Percentiles rank a stretch among this genome's conserved stretches.
Conservation (phyloP, 1,140 invertebrate genomes). For the Potamilus streckersoni region DNA sequence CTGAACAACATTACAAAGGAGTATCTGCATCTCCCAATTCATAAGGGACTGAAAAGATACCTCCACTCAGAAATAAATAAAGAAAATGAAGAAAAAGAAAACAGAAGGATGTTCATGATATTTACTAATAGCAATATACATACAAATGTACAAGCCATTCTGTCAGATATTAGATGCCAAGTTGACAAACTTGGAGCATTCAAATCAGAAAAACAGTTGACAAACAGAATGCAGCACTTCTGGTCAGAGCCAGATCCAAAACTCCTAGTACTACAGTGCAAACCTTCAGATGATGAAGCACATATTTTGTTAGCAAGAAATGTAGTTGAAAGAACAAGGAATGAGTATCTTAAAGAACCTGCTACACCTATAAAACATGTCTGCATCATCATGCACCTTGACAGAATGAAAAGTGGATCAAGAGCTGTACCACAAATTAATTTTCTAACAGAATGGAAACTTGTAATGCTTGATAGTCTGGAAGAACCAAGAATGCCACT, state of each 20-base stretch:
- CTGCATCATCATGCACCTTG: conserved; percentile 38
- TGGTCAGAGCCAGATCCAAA: conserved; percentile 9
- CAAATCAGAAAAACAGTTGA: conserved; percentile 32
- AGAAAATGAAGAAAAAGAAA: neutral
- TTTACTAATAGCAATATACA: conserved; percentile 24
- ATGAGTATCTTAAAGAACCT: neutral
- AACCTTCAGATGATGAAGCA: conserved; percentile 8
- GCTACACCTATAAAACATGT: conserved; percentile 22
- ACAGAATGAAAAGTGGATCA: conserved; percentile 9
- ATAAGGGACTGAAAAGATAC: conserved; percentile 11
- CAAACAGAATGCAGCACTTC: conserved; percentile 6
- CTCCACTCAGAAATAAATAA: neutral
- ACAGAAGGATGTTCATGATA: conserved; percentile 6
- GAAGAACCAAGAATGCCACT: conserved; percentile 24
- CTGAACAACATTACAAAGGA: conserved; percentile 11
- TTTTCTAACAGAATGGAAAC: conserved; percentile 40
- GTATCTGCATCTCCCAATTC: conserved; percentile 18
- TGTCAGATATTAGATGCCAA: neutral
- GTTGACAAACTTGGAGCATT: conserved; percentile 30
- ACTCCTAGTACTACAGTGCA: conserved; percentile 25
- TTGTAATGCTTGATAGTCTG: conserved; percentile 39
- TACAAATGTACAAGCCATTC: neutral
- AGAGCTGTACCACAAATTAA: conserved; percentile 31
- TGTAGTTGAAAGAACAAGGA: conserved; percentile 10
- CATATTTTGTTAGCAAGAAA: conserved; percentile 22